Evolutionary conservation across 2,113 vertebrate species (phyloP), one percentile per base, ranked within the genome.

Genomic region (Buteo buteo): DNA sequence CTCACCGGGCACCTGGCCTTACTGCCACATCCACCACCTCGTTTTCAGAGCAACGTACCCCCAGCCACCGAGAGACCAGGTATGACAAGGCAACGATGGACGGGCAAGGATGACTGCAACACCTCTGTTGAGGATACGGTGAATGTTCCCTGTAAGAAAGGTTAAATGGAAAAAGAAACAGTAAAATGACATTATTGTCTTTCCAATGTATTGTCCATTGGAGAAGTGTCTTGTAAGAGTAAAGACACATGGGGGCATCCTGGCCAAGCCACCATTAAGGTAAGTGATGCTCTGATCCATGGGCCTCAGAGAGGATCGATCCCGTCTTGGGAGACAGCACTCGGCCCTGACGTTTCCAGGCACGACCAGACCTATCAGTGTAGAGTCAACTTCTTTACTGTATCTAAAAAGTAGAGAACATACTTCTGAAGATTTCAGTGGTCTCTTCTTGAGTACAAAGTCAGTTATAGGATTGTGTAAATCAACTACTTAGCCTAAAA

Each of bases 121-220:
- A 26, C 3, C 34, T 82, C 70, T 32, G 7, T 14, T 72, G 49
- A 76, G 45, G 19, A 28, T 26, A 52, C 3, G 11, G 21, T 52
- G 40, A 69, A 57, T 2, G 2, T 59, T 58, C 22, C 26, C 17
- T 0, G 0, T 28, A 69, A 59, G 34, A 94, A 91, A 55, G 24
- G 22, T 44, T 34, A 79, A 67, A 82, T 18, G 29, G 28, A 42
- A 91, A 91, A 84, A 85, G 26, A 69, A 61, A 0, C 0, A 16
- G 13, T 42, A 72, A 86, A 71, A 86, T n/a, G 0, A 29, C 20
- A 38, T 54, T 57, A 21, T 31, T 67, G 4, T 57, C n/a, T 88
- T 90, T 69, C 36, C 66, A 49, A 52, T 66, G 13, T 22, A 52
- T 77, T 77, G 13, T 15, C 17, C 7, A 6, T 21, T 71, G 47